phyloP scores from a whole-genome alignment of 2,113 vertebrate genomes.

The Peucedramus taeniatus region DNA sequence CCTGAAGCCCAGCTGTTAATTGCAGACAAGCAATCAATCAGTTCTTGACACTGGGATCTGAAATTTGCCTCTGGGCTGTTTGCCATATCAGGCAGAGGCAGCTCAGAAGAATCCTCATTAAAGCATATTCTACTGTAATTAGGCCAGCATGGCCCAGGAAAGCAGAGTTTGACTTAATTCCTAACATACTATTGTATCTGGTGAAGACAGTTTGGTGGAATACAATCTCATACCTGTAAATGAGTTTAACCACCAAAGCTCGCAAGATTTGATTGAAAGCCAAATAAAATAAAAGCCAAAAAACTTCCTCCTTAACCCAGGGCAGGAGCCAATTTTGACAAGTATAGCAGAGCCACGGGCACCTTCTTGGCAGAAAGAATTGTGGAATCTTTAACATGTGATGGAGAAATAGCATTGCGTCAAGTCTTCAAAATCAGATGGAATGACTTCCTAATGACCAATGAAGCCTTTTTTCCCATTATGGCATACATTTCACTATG shows the following conservation, averaged over 20 bases:
- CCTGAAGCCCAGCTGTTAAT: not conserved
- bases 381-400: not conserved
- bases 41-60: not conserved
- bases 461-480: not conserved
- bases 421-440: not conserved
- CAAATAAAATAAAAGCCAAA: not conserved
- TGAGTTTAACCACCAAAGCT: not conserved
- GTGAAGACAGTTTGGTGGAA: not conserved
- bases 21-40: slow-evolving; percentile 20
- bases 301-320: not conserved
- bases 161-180: slow-evolving; percentile 5
- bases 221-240: not conserved
- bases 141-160: not conserved
- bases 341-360: not conserved
- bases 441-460: not conserved
- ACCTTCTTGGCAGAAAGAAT: not conserved
- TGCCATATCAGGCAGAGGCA: not conserved
- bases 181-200: not conserved
- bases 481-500: not conserved
- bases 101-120: slow-evolving; percentile 21
- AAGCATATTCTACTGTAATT: not conserved
- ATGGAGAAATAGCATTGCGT: not conserved
- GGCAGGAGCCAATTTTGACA: not conserved
- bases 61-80: slow-evolving; percentile 4
- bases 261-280: not conserved